These are phyloP conservation scores for Bombus terrestris DNA, from an alignment of 1,140 invertebrate genomes.

Conservation along the genomic window DNA sequence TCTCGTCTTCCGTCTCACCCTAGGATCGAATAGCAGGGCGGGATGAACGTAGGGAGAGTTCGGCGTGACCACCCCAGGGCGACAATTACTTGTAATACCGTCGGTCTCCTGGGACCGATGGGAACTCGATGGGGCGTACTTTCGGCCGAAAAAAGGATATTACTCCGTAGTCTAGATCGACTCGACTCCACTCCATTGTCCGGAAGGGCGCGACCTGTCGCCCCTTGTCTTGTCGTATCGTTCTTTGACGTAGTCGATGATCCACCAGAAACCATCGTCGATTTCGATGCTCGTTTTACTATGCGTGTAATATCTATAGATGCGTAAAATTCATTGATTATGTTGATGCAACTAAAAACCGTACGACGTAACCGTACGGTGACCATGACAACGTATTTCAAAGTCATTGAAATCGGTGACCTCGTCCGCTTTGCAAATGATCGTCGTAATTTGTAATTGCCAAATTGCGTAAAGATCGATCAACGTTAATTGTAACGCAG, in stretches of 20 bases:
- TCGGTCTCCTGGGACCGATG: conserved; percentile 69
- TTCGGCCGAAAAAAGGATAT: conserved; percentile 67
- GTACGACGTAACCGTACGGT: too few species aligned
- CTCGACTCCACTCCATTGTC: conserved; percentile 23
- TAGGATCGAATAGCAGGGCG: conserved; percentile 14
- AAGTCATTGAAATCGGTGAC: too few species aligned
- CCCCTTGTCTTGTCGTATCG: conserved; percentile 57
- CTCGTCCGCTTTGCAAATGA: too few species aligned
- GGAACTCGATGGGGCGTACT: conserved; percentile 75
- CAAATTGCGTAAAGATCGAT: too few species aligned
- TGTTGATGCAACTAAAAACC: fast-evolving
- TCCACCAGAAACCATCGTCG: conserved; percentile 16
- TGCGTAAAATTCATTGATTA: not conserved
- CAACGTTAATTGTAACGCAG: too few species aligned
- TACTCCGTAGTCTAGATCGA: conserved; percentile 61
- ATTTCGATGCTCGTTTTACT: conserved; percentile 12
- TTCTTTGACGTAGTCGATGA: conserved; percentile 44
- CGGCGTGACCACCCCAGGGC: conserved; percentile 60
- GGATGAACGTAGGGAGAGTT: conserved; percentile 48
- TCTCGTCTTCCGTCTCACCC: not conserved
- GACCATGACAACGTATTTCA: too few species aligned
- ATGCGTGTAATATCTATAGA: not conserved
- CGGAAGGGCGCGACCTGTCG: conserved; percentile 36
- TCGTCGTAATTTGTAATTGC: too few species aligned
- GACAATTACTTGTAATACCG: conserved; percentile 78